A percentile compares a stretch with the other conserved stretches of the same genome.
phyloP scores from a whole-genome alignment of 2,113 vertebrate genomes.

The Micronycteris hirsuta region DNA sequence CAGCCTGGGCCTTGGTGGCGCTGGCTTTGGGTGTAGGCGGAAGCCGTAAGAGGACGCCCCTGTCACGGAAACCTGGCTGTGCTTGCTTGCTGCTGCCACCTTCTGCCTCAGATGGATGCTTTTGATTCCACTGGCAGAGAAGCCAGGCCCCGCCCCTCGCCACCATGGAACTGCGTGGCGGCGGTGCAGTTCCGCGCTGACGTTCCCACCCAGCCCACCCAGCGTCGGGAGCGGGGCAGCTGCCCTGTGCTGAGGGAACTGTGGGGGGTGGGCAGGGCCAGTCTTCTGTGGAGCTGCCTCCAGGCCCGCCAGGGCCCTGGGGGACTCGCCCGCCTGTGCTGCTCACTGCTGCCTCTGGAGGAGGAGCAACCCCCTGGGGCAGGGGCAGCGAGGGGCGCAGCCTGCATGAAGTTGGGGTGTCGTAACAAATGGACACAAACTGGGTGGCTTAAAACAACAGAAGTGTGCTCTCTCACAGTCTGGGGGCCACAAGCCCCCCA shows the following conservation, averaged over 20 bases:
- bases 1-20: rapidly evolving
- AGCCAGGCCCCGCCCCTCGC: neutral
- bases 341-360: neutral
- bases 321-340: neutral
- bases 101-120: neutral
- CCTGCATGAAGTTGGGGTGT: too few species aligned
- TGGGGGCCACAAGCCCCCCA: neutral
- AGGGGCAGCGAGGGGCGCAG: too few species aligned
- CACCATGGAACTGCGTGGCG: neutral
- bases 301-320: rapidly evolving
- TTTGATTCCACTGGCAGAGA: neutral
- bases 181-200: neutral
- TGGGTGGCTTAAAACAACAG: neutral
- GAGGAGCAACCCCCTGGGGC: neutral
- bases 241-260: neutral
- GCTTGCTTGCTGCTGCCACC: neutral
- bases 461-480: too few species aligned
- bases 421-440: too few species aligned
- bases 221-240: neutral
- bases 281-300: neutral
- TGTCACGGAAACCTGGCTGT: neutral
- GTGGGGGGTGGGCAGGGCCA: neutral
- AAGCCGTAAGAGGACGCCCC: neutral
- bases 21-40: neutral
- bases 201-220: neutral